Percentiles rank a stretch among this genome's conserved stretches.
Conservation (phyloP, 2,113 vertebrate genomes). For the Entelurus aequoreus region DNA sequence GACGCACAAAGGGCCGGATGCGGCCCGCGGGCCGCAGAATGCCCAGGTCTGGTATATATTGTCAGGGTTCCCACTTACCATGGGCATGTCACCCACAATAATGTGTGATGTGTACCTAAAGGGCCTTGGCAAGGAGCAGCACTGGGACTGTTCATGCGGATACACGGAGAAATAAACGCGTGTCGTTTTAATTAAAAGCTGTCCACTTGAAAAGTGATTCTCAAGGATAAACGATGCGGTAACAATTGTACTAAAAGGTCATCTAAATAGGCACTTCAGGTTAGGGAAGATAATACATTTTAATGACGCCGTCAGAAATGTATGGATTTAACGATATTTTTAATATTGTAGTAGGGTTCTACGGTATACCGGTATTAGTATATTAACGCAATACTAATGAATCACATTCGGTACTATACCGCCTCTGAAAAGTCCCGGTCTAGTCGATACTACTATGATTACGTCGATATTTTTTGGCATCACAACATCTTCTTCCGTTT, state of each 20-base stretch:
- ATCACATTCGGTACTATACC: no score
- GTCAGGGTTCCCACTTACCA: constrained; percentile 40
- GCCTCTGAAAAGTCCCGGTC: no score
- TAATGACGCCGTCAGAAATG: not conserved
- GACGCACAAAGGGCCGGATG: no score
- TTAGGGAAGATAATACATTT: not conserved
- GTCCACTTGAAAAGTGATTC: constrained; percentile 18
- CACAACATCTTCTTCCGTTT: no score
- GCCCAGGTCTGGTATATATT: no score
- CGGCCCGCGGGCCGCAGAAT: no score
- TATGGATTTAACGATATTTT: not conserved
- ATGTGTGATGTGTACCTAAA: constrained; percentile 53
- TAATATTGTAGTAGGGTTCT: not conserved
- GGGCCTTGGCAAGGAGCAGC: constrained; percentile 37
- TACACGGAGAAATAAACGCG: constrained; percentile 25
- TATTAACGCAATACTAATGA: no score
- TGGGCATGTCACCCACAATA: constrained; percentile 51
- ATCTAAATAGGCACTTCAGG: constrained; percentile 1
- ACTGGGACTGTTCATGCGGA: constrained; percentile 40
- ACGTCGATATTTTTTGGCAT: no score
- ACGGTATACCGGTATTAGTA: no score
- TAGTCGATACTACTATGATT: no score
- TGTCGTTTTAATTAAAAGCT: constrained; percentile 32
- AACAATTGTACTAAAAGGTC: constrained; percentile 7
- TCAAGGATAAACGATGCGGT: constrained; percentile 16